These are phyloP conservation scores for Poecile atricapillus DNA, from an alignment of 2,113 vertebrate species.

Conservation along the genomic window DNA sequence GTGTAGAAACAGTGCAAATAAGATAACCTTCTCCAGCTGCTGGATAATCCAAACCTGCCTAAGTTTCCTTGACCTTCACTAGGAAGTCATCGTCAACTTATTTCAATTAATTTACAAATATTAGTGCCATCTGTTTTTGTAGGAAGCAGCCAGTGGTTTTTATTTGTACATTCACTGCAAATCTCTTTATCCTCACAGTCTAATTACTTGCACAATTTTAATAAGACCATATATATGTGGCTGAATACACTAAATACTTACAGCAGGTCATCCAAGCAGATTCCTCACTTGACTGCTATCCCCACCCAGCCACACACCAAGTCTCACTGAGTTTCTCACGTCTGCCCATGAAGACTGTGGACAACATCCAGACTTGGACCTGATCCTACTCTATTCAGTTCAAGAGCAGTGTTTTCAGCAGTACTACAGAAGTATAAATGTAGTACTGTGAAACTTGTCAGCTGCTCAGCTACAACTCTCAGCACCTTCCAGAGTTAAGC, in stretches of 20 bases:
- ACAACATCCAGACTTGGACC: not conserved
- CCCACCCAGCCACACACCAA: not conserved
- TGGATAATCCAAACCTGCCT: conserved; percentile 27
- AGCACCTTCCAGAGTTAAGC: not conserved
- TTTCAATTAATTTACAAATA: conserved; percentile 42
- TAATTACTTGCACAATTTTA: not conserved
- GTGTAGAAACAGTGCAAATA: conserved; percentile 34
- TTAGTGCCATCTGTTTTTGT: not conserved
- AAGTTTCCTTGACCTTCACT: not conserved
- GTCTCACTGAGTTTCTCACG: not conserved
- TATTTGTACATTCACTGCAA: not conserved
- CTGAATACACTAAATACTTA: not conserved
- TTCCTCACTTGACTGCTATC: not conserved
- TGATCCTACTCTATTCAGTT: not conserved
- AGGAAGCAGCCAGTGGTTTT: not conserved
- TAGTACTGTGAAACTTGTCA: not conserved
- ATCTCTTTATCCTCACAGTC: not conserved
- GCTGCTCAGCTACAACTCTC: not conserved
- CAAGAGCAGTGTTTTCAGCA: not conserved
- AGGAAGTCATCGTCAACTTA: not conserved
- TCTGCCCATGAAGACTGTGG: not conserved
- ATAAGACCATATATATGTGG: not conserved
- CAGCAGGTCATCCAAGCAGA: not conserved
- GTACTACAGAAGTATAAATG: not conserved
- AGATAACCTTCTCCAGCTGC: conserved; percentile 60